Conservation (phyloP, 2,888 invertebrate genomes). For the Papilio protenor region DNA sequence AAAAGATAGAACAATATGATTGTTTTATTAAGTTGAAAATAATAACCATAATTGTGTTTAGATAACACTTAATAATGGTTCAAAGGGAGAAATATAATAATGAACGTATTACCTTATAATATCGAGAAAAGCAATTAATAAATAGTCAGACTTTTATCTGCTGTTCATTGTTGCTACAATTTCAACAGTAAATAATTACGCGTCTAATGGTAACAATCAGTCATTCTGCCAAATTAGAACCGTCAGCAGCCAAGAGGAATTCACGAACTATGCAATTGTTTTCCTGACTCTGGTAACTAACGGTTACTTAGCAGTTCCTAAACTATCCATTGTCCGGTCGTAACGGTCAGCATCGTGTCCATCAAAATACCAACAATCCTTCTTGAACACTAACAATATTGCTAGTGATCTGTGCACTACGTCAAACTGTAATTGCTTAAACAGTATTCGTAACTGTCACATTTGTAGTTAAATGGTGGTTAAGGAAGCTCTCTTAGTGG, state of each 20-base stretch:
- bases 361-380: constrained; percentile 71
- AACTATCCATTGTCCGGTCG: constrained; percentile 63
- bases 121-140: background rate
- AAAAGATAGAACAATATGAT: background rate
- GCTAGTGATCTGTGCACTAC: background rate
- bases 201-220: constrained; percentile 62
- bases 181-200: constrained; percentile 41
- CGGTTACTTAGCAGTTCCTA: constrained; percentile 62
- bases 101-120: background rate
- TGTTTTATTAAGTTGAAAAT: background rate
- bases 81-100: background rate
- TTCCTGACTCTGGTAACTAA: constrained; percentile 58
- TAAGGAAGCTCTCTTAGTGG: no score
- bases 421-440: background rate
- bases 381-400: constrained; percentile 44
- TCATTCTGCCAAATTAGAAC: constrained; percentile 70
- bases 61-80: constrained; percentile 16
- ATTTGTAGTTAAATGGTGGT: background rate
- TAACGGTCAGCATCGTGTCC: constrained; percentile 76
- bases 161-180: constrained; percentile 17
- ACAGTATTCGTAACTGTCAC: background rate
- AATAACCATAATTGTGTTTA: constrained; percentile 26
- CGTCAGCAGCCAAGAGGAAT: constrained; percentile 57
- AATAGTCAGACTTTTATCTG: background rate
- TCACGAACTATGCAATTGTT: constrained; percentile 61